Evolutionary conservation across 2,797 vertebrate species (phyloP).

Genomic region (Notoglanidium macrostoma): DNA sequence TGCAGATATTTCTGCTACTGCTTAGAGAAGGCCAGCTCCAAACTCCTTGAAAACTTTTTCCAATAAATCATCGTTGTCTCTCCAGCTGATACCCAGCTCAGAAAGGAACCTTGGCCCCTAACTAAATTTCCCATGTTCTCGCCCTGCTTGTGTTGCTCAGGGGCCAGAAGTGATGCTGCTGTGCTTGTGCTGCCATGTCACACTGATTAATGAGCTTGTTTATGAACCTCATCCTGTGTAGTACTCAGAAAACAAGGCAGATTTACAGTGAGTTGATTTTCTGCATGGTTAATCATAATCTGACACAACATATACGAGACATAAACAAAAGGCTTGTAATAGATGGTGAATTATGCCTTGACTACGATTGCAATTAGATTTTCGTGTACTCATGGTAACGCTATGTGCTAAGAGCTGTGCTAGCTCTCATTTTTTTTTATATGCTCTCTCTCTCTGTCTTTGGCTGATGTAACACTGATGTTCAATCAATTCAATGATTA

Average conservation of each 20-base stretch:
- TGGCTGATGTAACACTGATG: background rate
- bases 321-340: conserved; percentile 47
- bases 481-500: conserved; percentile 1
- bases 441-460: background rate
- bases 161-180: conserved; percentile 18
- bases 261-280: conserved; percentile 62
- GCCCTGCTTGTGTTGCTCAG: conserved; percentile 11
- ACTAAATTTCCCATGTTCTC: conserved; percentile 28
- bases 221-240: conserved; percentile 43
- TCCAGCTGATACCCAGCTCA: conserved; percentile 2
- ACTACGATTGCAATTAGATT: conserved; percentile 36
- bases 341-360: conserved; percentile 46
- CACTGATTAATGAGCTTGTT: conserved; percentile 49
- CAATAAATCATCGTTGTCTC: conserved; percentile 14
- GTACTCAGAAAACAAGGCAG: conserved; percentile 57
- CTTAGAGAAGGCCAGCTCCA: background rate
- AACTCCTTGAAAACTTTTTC: background rate
- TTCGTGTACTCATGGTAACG: conserved; percentile 2
- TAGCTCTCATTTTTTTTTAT: background rate
- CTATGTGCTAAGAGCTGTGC: background rate
- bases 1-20: background rate
- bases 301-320: conserved; percentile 43
- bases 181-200: conserved; percentile 38
- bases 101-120: conserved; percentile 13
- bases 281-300: conserved; percentile 55